Percentiles rank a stretch among this genome's conserved stretches.
These are phyloP conservation scores for Diplodus puntazzo DNA, from an alignment of 2,797 vertebrate genomes.

Conservation along the genomic window DNA sequence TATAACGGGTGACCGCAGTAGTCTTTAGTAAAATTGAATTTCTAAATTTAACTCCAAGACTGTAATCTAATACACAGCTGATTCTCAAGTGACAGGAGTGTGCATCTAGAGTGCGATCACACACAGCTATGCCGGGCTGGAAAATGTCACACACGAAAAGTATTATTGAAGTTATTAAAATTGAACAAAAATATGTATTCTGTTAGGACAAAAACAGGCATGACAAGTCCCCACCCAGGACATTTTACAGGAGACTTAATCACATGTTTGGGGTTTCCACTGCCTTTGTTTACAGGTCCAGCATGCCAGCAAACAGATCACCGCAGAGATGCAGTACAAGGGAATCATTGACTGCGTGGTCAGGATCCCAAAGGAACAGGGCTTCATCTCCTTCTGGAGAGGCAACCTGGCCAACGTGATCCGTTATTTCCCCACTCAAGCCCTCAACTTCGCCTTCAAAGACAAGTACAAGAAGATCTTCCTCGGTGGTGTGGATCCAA, in stretches of 20 bases:
- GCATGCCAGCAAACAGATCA: constrained; percentile 98
- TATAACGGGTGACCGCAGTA: constrained; percentile 35
- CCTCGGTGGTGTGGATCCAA: constrained; percentile 97
- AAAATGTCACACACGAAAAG: constrained; percentile 16
- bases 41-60: constrained; percentile 83
- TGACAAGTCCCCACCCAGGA: neutral
- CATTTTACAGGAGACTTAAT: neutral
- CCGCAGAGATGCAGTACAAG: constrained; percentile 94
- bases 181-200: neutral
- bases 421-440: constrained; percentile 99
- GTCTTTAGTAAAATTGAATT: constrained; percentile 72
- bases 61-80: constrained; percentile 80
- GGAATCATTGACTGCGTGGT: constrained; percentile 96
- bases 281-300: constrained; percentile 89
- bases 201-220: neutral
- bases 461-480: constrained; percentile 99
- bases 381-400: constrained; percentile 97
- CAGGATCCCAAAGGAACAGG: constrained; percentile 98
- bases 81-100: constrained; percentile 73
- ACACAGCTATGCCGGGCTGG: constrained; percentile 10
- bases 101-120: constrained; percentile 46
- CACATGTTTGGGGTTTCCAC: neutral
- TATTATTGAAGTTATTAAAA: neutral
- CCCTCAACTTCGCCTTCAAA: constrained; percentile 99
- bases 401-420: constrained; percentile 99